These are phyloP conservation scores for Scaptodrosophila lebanonensis DNA, from an alignment of 1,140 invertebrate genomes.

Conservation along the genomic window DNA sequence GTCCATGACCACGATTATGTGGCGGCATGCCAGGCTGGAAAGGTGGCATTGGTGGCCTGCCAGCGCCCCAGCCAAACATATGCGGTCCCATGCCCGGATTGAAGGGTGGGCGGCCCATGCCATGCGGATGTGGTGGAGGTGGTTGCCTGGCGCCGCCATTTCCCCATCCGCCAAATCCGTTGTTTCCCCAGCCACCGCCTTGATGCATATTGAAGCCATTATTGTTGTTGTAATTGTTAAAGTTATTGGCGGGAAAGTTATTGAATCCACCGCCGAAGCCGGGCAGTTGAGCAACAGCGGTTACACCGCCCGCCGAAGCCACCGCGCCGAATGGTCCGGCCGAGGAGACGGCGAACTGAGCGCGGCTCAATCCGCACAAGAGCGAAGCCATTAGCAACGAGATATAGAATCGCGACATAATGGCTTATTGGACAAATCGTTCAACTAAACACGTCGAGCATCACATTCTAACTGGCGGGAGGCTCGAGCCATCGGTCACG, in stretches of 20 bases:
- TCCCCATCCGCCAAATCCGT: not conserved
- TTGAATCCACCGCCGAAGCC: slow-evolving; percentile 10
- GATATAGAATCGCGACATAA: slow-evolving; percentile 45
- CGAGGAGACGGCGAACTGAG: slow-evolving; percentile 35
- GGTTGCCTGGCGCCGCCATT: not conserved
- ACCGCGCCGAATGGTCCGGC: slow-evolving; percentile 15
- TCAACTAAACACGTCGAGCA: slow-evolving; percentile 31
- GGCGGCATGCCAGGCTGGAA: no score
- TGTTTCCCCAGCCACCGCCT: no score
- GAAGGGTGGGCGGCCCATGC: not conserved
- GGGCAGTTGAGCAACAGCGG: slow-evolving; percentile 41
- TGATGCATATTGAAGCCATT: slow-evolving; percentile 12
- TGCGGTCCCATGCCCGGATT: no score
- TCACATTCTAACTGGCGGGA: slow-evolving; percentile 47
- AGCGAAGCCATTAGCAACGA: not conserved
- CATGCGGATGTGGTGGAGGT: not conserved
- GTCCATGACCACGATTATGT: not conserved
- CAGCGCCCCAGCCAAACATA: slow-evolving; percentile 22
- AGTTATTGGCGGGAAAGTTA: slow-evolving; percentile 4
- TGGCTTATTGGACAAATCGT: slow-evolving; percentile 10
- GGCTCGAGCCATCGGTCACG: no score
- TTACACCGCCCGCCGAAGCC: slow-evolving; percentile 43
- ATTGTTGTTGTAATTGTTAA: slow-evolving; percentile 11
- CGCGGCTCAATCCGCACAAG: slow-evolving; percentile 9
- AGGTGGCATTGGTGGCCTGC: not conserved